Evolutionary conservation across 1,140 invertebrate species (phyloP), one percentile per base, ranked within the genome.

Genomic region (Gryllus bimaculatus): DNA sequence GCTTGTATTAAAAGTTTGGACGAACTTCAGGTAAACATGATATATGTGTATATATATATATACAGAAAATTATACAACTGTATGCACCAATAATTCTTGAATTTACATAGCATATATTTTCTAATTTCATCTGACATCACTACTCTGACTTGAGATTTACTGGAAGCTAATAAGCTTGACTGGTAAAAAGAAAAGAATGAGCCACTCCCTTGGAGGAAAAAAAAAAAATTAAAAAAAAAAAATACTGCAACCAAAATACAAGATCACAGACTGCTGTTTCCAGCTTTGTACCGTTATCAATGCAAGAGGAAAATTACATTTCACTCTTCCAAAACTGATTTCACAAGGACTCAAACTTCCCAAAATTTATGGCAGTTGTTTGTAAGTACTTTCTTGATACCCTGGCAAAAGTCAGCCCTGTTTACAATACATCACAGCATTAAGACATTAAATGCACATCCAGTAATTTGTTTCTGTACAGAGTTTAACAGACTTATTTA

Each of bases 391-490:
- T 75, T 15, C 47, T 18, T 78, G 54, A 66, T 79, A 79, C 79
- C 79, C 79, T 79, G 79, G 75, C 79, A 79, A 79, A 47, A 76
- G 74, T 76, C 79, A 79, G 74, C 79, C 79, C 79, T 79, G 78
- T 48, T 79, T 79, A 54, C 26, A n/a, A 13, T 76, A 76, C 48
- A 79, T 79, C 79, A 79, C 79, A 79, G 74, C 54, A 79, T 48
- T 48, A 39, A 48, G 47, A 48, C 21, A 75, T 75, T 13, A 48
- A 20, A 49, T 20, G 21, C 48, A 77, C 48, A 48, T 77, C 12
- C 21, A 76, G 47, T 48, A 47, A 26, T 77, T 39, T 48, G 48
- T 48, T 48, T 20, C 18, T 77, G 47, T 48, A 77, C 48, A 20
- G 7, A 20, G 18, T 77, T 77, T 7, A 47, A 77, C 13, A 48